phyloP scores from a whole-genome alignment of 2,797 vertebrate species.

The Mergus octosetaceus region DNA sequence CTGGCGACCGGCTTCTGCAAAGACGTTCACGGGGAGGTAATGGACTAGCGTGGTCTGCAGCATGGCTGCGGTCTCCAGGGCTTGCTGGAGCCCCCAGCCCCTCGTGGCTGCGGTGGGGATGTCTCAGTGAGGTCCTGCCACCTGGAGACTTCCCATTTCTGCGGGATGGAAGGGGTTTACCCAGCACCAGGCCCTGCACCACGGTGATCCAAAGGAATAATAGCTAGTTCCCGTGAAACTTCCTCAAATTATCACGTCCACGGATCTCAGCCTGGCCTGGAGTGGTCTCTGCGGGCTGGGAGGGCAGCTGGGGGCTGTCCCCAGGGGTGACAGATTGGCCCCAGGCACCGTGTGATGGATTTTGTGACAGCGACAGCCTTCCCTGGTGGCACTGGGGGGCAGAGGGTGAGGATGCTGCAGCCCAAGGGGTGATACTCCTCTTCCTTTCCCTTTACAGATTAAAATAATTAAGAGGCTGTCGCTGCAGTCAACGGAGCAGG shows the following conservation, averaged over 20 bases:
- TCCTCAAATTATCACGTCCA: fast-evolving
- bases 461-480: constrained; percentile 81
- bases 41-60: not conserved
- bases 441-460: constrained; percentile 77
- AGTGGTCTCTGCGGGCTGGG: not conserved
- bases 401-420: not conserved
- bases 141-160: not conserved
- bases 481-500: constrained; percentile 20
- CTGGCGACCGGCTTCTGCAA: constrained; percentile 92
- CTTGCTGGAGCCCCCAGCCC: not conserved
- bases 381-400: not conserved
- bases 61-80: not conserved
- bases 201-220: not conserved
- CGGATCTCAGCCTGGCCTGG: not conserved
- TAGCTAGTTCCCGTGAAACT: not conserved
- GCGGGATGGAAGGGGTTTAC: not conserved
- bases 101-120: fast-evolving
- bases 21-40: constrained; percentile 94
- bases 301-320: not conserved
- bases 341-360: not conserved
- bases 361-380: not conserved
- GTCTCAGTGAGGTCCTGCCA: not conserved
- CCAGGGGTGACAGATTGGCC: not conserved
- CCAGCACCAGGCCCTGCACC: not conserved
- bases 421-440: not conserved